Percentiles rank a stretch among this genome's conserved stretches.
Evolutionary conservation across 2,888 invertebrate genomes (phyloP).

Genomic region (Chorisops tibialis): DNA sequence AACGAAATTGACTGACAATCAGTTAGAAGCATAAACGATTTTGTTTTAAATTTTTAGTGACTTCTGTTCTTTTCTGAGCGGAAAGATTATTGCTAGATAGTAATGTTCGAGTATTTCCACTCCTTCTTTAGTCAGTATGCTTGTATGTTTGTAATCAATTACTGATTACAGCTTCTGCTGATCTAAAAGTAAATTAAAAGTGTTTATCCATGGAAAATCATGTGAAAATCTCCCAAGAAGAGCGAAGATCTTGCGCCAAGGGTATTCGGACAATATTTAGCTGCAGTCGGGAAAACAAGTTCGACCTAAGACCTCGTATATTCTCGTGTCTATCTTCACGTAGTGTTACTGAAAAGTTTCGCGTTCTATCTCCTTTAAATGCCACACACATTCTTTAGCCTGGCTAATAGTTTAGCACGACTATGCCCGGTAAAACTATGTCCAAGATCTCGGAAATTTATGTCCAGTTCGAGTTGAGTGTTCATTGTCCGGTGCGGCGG

Average conservation of each 20-base stretch:
- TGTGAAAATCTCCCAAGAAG: conserved; percentile 14
- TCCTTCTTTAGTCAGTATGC: no score
- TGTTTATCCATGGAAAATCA: background rate
- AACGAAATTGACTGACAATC: no score
- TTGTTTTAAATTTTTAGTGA: no score
- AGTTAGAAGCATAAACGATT: no score
- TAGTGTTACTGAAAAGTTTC: conserved; percentile 7
- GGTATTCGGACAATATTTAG: conserved; percentile 21
- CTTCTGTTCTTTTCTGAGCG: no score
- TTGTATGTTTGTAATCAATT: no score
- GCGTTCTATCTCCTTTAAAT: conserved; percentile 20
- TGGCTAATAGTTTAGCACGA: conserved; percentile 27
- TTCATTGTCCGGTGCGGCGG: conserved; percentile 13
- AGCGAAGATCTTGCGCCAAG: conserved; percentile 5
- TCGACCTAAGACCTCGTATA: conserved; percentile 20
- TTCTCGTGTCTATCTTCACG: background rate
- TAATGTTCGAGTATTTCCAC: no score
- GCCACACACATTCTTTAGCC: conserved; percentile 25
- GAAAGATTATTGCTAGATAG: no score
- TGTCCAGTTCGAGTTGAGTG: conserved; percentile 2
- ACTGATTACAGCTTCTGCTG: no score
- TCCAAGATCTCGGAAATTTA: conserved; percentile 12
- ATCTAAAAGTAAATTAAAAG: no score
- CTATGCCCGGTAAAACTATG: background rate
- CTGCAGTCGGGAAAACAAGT: conserved; percentile 7